Percentiles rank a stretch among this genome's conserved stretches.
Conservation (phyloP, 2,797 vertebrate genomes). For the Enteromius unitaeniatus region DNA sequence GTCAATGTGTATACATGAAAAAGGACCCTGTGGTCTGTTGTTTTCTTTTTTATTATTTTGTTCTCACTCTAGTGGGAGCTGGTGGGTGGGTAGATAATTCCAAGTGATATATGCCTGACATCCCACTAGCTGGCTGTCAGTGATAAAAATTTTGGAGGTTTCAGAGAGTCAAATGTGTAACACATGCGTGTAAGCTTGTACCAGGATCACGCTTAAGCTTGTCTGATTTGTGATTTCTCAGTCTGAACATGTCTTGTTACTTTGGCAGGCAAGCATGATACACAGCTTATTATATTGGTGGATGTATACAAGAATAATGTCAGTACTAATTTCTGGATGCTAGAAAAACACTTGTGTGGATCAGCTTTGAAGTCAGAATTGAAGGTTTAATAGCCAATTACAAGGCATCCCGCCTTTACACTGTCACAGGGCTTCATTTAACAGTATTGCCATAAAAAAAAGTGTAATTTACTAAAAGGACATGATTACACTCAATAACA, state of each 20-base stretch:
- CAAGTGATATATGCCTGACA: conserved; percentile 74
- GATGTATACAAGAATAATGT: conserved; percentile 52
- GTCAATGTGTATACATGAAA: conserved; percentile 66
- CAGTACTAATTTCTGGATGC: conserved; percentile 32
- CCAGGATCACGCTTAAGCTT: conserved; percentile 79
- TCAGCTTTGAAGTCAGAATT: neutral
- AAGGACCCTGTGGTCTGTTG: conserved; percentile 63
- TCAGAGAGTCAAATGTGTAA: conserved; percentile 73
- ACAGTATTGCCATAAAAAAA: neutral
- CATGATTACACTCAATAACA: neutral
- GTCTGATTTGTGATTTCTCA: conserved; percentile 78
- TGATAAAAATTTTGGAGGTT: conserved; percentile 75
- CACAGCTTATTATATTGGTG: conserved; percentile 40
- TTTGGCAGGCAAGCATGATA: conserved; percentile 63
- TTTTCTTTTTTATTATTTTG: conserved; percentile 50
- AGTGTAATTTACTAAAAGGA: neutral
- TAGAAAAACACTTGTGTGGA: neutral
- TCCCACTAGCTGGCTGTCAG: conserved; percentile 79
- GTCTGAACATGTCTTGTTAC: conserved; percentile 70
- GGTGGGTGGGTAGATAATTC: conserved; percentile 72
- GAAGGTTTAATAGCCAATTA: conserved; percentile 4
- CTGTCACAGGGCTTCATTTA: neutral
- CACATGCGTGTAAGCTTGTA: conserved; percentile 69
- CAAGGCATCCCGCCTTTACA: neutral
- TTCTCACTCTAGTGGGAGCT: conserved; percentile 53